A percentile compares a stretch with the other conserved stretches of the same genome.
Evolutionary conservation across 2,797 vertebrate genomes (phyloP).

Genomic region (Enteromius radiatus): DNA sequence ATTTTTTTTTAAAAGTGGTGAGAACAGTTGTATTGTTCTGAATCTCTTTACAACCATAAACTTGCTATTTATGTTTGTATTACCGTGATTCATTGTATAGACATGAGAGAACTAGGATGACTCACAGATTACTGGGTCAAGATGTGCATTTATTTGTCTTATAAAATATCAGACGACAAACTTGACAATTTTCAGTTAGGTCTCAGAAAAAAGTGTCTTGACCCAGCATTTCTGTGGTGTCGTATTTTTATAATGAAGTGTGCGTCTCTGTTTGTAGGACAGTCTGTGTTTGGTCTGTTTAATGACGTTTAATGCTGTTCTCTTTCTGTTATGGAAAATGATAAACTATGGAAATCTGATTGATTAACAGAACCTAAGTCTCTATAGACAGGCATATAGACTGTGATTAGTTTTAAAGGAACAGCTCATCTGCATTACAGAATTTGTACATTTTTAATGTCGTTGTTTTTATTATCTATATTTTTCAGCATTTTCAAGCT

Average conservation of each 20-base stretch:
- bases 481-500: background rate
- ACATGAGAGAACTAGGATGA: background rate
- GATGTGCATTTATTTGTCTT: background rate
- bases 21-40: background rate
- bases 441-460: background rate
- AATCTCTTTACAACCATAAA: background rate
- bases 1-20: background rate
- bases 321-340: background rate
- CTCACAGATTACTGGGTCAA: background rate
- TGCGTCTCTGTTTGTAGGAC: background rate
- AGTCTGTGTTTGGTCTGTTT: conserved; percentile 15
- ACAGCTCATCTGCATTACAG: background rate
- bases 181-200: background rate
- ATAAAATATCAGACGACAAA: background rate
- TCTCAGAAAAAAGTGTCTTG: background rate
- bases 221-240: background rate
- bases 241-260: background rate
- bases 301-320: background rate
- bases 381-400: background rate
- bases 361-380: background rate
- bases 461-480: background rate
- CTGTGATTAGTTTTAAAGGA: background rate
- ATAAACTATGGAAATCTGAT: conserved; percentile 4
- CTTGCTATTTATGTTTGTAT: too few relatives aligned
- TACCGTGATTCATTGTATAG: background rate